phyloP scores from a whole-genome alignment of 2,797 vertebrate species.

The Pseudochirops corinnae region DNA sequence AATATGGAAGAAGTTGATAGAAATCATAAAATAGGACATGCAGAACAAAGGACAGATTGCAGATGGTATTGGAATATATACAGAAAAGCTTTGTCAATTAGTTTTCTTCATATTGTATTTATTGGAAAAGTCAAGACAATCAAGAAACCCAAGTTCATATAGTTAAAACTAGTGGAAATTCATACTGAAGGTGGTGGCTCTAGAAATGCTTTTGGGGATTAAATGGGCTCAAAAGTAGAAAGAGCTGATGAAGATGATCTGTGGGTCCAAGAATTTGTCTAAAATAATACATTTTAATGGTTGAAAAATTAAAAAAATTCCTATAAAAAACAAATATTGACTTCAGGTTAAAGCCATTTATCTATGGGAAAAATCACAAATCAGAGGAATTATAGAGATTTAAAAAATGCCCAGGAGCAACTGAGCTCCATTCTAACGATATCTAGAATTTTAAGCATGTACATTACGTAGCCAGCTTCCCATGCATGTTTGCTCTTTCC shows the following conservation, averaged over 20 bases:
- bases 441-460: background rate
- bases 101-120: constrained; percentile 96
- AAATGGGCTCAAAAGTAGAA: constrained; percentile 95
- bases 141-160: constrained; percentile 94
- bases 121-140: constrained; percentile 98
- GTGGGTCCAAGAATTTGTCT: constrained; percentile 95
- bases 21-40: constrained; percentile 97
- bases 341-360: background rate
- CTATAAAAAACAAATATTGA: constrained; percentile 12
- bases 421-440: background rate
- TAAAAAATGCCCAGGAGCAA: background rate
- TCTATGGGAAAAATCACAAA: background rate
- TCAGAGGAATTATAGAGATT: background rate
- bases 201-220: constrained; percentile 91
- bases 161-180: constrained; percentile 97
- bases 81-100: constrained; percentile 96
- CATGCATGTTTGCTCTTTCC: background rate
- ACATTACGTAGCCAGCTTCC: background rate
- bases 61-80: constrained; percentile 94
- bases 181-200: constrained; percentile 87
- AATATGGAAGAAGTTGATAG: constrained; percentile 98
- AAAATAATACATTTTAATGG: constrained; percentile 82
- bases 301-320: constrained; percentile 87
- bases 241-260: constrained; percentile 95
- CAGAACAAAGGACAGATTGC: constrained; percentile 96